phyloP scores from a whole-genome alignment of 2,113 vertebrate genomes.

The Butorides virescens region DNA sequence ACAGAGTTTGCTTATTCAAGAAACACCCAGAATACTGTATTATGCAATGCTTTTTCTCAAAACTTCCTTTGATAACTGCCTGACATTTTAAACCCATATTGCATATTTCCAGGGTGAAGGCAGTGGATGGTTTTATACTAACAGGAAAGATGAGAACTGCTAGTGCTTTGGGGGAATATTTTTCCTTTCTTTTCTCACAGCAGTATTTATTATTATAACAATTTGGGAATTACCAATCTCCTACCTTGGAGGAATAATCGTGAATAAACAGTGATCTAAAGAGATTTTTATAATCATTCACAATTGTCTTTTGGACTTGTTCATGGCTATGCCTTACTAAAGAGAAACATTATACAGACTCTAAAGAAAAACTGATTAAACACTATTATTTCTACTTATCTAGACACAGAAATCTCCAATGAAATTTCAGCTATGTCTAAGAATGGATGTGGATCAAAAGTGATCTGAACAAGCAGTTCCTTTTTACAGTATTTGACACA shows the following conservation, averaged over 20 bases:
- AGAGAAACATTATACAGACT: background rate
- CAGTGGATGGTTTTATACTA: background rate
- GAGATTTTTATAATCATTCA: background rate
- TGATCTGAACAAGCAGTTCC: background rate
- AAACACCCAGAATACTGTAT: background rate
- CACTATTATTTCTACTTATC: background rate
- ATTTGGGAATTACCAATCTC: background rate
- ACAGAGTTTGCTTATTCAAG: background rate
- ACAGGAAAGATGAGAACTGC: background rate
- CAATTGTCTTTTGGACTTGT: background rate
- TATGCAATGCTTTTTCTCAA: background rate
- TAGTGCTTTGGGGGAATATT: accelerated
- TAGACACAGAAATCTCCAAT: background rate
- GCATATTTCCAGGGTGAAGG: background rate
- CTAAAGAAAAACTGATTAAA: background rate
- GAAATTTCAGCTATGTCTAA: background rate
- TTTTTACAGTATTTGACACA: background rate
- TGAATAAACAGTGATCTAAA: background rate
- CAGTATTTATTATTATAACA: background rate
- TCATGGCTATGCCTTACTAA: background rate
- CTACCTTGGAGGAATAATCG: background rate
- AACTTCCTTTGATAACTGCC: background rate
- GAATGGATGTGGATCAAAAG: background rate
- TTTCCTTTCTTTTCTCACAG: accelerated
- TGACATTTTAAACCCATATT: background rate